Evolutionary conservation across 2,797 vertebrate genomes (phyloP).

Genomic region (Acanthornis magna): DNA sequence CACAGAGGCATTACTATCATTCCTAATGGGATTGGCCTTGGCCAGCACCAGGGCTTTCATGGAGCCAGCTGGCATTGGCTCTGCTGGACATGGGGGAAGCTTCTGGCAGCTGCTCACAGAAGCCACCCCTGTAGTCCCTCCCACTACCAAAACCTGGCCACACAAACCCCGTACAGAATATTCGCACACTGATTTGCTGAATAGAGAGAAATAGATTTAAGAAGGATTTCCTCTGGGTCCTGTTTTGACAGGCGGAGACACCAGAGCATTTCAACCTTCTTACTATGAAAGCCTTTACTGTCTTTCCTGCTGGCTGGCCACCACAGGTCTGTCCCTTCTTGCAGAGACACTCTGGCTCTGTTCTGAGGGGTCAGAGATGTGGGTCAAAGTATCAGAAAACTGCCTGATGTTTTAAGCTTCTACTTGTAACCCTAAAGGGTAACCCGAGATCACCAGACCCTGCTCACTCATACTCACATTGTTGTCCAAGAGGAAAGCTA

Average conservation of each 20-base stretch:
- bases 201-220: neutral
- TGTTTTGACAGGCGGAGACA: neutral
- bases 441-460: neutral
- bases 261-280: neutral
- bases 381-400: neutral
- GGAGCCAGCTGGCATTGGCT: neutral
- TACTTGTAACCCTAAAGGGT: neutral
- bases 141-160: neutral
- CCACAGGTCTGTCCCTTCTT: neutral
- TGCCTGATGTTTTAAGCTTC: neutral
- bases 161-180: rapidly evolving
- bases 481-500: neutral
- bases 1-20: neutral
- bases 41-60: neutral
- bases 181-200: neutral
- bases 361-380: neutral
- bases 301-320: neutral
- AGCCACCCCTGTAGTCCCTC: neutral
- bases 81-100: neutral
- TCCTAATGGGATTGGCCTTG: neutral
- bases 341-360: neutral
- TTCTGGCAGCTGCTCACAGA: neutral
- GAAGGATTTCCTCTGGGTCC: neutral
- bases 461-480: rapidly evolving
- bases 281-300: rapidly evolving